Percentiles rank a stretch among this genome's conserved stretches.
Evolutionary conservation across 2,888 invertebrate species (phyloP).

Genomic region (Odontothrips loti): DNA sequence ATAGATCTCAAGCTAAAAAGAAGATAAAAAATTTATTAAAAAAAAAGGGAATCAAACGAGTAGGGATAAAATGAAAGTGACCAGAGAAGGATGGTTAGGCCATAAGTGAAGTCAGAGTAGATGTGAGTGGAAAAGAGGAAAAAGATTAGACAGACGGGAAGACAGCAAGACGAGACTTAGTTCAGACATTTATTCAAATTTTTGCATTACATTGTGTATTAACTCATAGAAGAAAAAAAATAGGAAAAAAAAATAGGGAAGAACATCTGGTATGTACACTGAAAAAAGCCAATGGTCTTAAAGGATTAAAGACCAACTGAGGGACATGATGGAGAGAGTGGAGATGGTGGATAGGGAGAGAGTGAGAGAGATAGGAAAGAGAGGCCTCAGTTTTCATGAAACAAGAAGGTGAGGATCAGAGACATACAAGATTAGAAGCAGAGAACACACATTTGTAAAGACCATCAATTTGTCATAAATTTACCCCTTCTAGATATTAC

Average conservation of each 20-base stretch:
- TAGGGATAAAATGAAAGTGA: background rate
- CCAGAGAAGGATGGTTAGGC: constrained; percentile 4
- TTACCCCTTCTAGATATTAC: background rate
- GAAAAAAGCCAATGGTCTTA: background rate
- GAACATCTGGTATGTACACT: background rate
- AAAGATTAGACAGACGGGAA: constrained; percentile 12
- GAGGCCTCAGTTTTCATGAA: constrained; percentile 4
- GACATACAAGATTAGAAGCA: constrained; percentile 15
- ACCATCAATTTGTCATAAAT: constrained; percentile 14
- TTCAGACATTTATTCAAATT: constrained; percentile 18
- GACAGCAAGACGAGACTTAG: constrained; percentile 19
- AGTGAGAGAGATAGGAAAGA: constrained; percentile 8
- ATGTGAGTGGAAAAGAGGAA: background rate
- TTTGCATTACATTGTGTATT: background rate
- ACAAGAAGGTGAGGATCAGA: constrained; percentile 20
- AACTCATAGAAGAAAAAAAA: background rate
- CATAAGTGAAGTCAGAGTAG: background rate
- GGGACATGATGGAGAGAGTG: no score
- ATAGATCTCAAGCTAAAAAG: background rate
- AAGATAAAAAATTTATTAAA: background rate
- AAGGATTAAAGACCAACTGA: background rate
- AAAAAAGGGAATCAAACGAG: background rate
- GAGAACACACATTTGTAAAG: background rate
- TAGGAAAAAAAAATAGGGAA: background rate
- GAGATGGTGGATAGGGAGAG: background rate